Conservation (phyloP, 1,140 invertebrate genomes). For the Lepidurus arcticus region DNA sequence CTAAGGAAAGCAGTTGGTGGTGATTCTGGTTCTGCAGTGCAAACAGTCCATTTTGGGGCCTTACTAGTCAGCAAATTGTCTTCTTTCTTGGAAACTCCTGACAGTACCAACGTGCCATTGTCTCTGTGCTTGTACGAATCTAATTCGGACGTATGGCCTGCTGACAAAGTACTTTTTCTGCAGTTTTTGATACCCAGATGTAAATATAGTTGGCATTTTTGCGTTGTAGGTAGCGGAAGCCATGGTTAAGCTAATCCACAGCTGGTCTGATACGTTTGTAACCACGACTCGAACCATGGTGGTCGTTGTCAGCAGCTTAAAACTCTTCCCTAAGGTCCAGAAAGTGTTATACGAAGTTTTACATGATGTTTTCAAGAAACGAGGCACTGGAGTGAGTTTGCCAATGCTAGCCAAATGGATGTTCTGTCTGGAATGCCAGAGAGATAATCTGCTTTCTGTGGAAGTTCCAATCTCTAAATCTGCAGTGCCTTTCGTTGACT, state of each 20-base stretch:
- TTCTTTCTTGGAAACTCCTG: not conserved
- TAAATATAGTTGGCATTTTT: not conserved
- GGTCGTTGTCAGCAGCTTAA: not conserved
- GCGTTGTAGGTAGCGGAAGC: not conserved
- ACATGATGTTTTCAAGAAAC: not conserved
- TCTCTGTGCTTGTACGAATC: not conserved
- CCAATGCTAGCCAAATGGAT: not conserved
- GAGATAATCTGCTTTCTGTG: not conserved
- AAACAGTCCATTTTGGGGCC: not conserved
- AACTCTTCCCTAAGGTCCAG: not conserved
- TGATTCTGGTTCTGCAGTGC: not conserved
- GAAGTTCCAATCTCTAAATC: not conserved
- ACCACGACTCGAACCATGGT: not conserved
- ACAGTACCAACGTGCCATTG: not conserved
- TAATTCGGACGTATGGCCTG: not conserved
- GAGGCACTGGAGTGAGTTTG: not conserved
- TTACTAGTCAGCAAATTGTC: not conserved
- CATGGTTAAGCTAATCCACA: not conserved
- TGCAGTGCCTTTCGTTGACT: not conserved
- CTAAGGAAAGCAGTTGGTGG: not conserved
- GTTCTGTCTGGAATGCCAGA: not conserved
- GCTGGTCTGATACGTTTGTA: not conserved
- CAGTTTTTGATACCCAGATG: not conserved
- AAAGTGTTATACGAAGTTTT: not conserved
- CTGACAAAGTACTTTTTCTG: not conserved